Conservation (phyloP, 2,888 invertebrate species). For the Automeris io region DNA sequence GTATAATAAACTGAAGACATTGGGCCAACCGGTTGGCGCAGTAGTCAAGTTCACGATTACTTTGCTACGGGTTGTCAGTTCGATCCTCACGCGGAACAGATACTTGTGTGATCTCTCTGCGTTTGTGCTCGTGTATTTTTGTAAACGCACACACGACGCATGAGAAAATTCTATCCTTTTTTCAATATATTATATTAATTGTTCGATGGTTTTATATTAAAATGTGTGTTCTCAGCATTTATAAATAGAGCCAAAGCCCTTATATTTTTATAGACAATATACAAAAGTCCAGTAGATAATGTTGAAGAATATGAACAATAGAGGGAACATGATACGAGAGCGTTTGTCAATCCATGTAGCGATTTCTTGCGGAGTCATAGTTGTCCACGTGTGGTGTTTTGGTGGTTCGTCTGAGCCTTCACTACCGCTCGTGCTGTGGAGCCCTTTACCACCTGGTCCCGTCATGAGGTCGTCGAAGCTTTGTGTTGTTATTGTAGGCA, state of each 20-base stretch:
- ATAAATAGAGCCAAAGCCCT: no score
- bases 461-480: slow-evolving; percentile 78
- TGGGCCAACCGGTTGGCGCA: no score
- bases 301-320: slow-evolving; percentile 87
- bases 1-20: slow-evolving; percentile 1
- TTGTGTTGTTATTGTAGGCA: slow-evolving; percentile 83
- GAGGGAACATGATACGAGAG: slow-evolving; percentile 86
- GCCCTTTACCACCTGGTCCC: slow-evolving; percentile 29
- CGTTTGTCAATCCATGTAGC: slow-evolving; percentile 91
- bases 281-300: slow-evolving; percentile 88
- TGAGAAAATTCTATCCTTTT: no score
- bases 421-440: slow-evolving; percentile 44
- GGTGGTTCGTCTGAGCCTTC: slow-evolving; percentile 54
- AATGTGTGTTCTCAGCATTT: no score
- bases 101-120: no score
- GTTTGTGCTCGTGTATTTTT: no score
- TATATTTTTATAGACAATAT: slow-evolving; percentile 61
- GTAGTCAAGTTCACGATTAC: no score
- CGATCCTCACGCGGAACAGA: no score
- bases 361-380: slow-evolving; percentile 92
- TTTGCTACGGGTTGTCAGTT: no score
- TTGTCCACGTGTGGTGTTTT: slow-evolving; percentile 80
- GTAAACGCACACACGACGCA: no score
- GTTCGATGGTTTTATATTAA: no score
- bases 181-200: no score